Conservation (phyloP, 1,140 invertebrate genomes). For the Aleiodes sp. region DNA sequence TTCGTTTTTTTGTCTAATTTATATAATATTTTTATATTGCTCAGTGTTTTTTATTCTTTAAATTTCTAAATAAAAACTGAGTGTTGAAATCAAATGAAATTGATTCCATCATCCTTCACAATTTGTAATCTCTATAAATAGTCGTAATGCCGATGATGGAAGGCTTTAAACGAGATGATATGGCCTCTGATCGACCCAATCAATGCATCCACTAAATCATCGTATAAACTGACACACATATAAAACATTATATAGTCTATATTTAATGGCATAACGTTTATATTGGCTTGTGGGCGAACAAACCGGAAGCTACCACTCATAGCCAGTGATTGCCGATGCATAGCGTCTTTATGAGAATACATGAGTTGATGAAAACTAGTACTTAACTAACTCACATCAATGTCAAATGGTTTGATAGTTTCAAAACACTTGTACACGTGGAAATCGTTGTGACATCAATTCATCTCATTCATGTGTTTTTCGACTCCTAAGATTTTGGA, state of each 20-base stretch:
- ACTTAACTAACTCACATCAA: slow-evolving; percentile 14
- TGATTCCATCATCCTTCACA: slow-evolving; percentile 58
- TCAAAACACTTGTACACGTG: not conserved
- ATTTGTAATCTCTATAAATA: slow-evolving; percentile 58
- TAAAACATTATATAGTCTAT: slow-evolving; percentile 45
- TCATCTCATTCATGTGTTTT: too few species aligned
- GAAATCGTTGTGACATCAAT: too few species aligned
- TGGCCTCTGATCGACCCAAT: slow-evolving; percentile 66
- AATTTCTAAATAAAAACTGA: slow-evolving; percentile 28
- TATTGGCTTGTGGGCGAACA: slow-evolving; percentile 54
- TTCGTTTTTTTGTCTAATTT: too few species aligned
- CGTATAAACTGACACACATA: slow-evolving; percentile 63
- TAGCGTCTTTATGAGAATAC: slow-evolving; percentile 59
- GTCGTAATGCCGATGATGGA: slow-evolving; percentile 57
- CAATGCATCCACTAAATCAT: slow-evolving; percentile 67
- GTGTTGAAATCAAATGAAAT: slow-evolving; percentile 46
- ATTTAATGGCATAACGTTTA: slow-evolving; percentile 26
- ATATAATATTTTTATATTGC: too few species aligned
- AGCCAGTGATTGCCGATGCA: slow-evolving; percentile 62
- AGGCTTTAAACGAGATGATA: slow-evolving; percentile 64
- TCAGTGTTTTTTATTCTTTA: too few species aligned
- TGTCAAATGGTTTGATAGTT: slow-evolving; percentile 7
- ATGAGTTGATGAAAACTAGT: slow-evolving; percentile 30
- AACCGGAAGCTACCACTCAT: slow-evolving; percentile 64
- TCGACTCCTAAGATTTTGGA: too few species aligned